Percentiles rank a stretch among this genome's conserved stretches.
phyloP scores from a whole-genome alignment of 1,140 invertebrate genomes.

The Gyrodactylus salaris region DNA sequence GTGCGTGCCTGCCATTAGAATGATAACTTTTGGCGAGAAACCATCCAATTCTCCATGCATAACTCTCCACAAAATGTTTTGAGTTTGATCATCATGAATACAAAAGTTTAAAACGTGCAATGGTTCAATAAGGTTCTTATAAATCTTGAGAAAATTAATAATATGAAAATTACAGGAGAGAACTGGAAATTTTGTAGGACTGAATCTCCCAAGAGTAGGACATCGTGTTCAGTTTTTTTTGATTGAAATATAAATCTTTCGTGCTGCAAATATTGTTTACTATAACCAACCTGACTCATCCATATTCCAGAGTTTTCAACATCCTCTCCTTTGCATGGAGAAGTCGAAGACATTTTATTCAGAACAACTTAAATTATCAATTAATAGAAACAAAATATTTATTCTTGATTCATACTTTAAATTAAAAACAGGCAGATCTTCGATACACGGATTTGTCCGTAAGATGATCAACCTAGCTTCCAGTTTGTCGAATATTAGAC shows the following conservation, averaged over 20 bases:
- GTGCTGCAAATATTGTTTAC: constrained; percentile 28
- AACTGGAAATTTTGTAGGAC: constrained; percentile 23
- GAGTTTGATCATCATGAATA: constrained; percentile 46
- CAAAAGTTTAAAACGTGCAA: constrained; percentile 58
- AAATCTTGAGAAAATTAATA: not conserved
- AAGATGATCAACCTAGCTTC: not conserved
- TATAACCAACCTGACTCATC: constrained; percentile 1
- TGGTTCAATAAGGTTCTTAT: constrained; percentile 24
- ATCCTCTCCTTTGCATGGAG: not conserved
- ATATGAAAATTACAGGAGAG: constrained; percentile 5
- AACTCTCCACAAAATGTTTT: constrained; percentile 54
- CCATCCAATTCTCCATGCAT: constrained; percentile 50
- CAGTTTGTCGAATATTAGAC: not conserved
- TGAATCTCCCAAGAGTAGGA: constrained; percentile 57
- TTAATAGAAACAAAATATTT: not conserved
- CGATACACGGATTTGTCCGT: not conserved
- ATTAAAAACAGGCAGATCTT: no score
- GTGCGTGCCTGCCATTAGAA: constrained; percentile 49
- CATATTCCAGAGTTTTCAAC: not conserved
- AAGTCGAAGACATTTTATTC: not conserved
- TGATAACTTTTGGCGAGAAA: constrained; percentile 50
- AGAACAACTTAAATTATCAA: not conserved
- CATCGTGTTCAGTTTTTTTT: constrained; percentile 48
- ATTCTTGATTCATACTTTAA: not conserved
- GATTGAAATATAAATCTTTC: constrained; percentile 40